phyloP scores from a whole-genome alignment of 2,888 invertebrate species.

The Salticus scenicus region DNA sequence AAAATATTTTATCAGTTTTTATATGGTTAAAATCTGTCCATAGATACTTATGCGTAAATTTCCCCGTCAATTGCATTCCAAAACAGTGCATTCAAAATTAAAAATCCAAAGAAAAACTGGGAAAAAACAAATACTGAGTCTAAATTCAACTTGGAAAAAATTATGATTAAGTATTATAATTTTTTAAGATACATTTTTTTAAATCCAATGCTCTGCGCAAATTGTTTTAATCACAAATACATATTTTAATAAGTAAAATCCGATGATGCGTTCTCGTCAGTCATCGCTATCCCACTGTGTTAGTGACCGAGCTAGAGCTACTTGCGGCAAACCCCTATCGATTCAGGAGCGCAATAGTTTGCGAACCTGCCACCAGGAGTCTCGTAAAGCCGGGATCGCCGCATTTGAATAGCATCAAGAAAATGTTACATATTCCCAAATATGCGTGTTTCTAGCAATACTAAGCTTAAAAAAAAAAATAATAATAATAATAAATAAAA shows the following conservation, averaged over 20 bases:
- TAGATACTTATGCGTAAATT: not conserved
- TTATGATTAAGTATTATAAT: too few species aligned
- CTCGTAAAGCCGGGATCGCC: slow-evolving; percentile 21
- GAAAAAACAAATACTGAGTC: not conserved
- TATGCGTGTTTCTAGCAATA: too few species aligned
- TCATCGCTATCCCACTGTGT: slow-evolving; percentile 61
- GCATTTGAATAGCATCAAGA: not conserved
- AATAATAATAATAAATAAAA: too few species aligned
- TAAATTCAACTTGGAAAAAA: not conserved
- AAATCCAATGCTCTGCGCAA: not conserved
- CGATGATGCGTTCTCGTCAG: slow-evolving; percentile 14
- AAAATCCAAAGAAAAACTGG: not conserved
- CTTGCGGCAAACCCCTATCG: slow-evolving; percentile 64
- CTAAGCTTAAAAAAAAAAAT: too few species aligned
- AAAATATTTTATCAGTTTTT: not conserved
- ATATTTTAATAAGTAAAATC: slow-evolving; percentile 34
- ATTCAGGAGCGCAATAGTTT: slow-evolving; percentile 40
- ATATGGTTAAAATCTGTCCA: not conserved
- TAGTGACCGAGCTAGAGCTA: slow-evolving; percentile 49
- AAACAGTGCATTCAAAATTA: not conserved
- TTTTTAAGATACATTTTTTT: too few species aligned
- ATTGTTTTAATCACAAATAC: slow-evolving; percentile 42
- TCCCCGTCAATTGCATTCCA: not conserved
- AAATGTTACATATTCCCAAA: not conserved
- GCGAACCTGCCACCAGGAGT: slow-evolving; percentile 20